phyloP scores from a whole-genome alignment of 1,140 invertebrate genomes.

The Rhynchophorus ferrugineus region DNA sequence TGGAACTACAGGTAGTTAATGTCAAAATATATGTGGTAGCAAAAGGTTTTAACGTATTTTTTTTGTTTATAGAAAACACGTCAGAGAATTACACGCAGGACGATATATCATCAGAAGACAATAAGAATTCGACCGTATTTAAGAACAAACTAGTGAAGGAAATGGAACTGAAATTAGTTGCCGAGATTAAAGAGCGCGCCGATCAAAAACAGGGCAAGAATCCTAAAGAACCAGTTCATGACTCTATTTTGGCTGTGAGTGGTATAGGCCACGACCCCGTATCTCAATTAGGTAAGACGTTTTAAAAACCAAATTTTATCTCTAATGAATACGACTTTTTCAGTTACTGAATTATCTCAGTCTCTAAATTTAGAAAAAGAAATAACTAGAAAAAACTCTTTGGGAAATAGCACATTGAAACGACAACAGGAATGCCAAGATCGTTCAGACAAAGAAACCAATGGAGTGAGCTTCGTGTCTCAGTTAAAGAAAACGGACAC shows the following conservation, averaged over 20 bases:
- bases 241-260: conserved; percentile 38
- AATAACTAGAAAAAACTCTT: conserved; percentile 18
- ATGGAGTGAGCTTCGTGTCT: conserved; percentile 32
- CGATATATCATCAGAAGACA: conserved; percentile 24
- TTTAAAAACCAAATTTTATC: background rate
- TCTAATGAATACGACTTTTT: background rate
- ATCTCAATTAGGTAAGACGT: conserved; percentile 63
- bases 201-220: conserved; percentile 52
- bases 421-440: conserved; percentile 13
- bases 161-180: conserved; percentile 71
- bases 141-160: conserved; percentile 53
- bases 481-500: conserved; percentile 37
- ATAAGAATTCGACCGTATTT: conserved; percentile 37
- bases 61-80: conserved; percentile 1
- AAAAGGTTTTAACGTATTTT: too few species aligned
- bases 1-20: conserved; percentile 8
- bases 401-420: conserved; percentile 7
- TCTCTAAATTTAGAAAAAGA: conserved; percentile 25
- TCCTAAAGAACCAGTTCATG: conserved; percentile 43
- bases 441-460: conserved; percentile 22
- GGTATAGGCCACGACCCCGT: conserved; percentile 54
- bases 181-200: conserved; percentile 71
- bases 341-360: conserved; percentile 26
- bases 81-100: conserved; percentile 7
- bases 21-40: background rate